These are phyloP conservation scores for Montipora cactus DNA, from an alignment of 64 coral and sea anemone species.

Conservation along the genomic window DNA sequence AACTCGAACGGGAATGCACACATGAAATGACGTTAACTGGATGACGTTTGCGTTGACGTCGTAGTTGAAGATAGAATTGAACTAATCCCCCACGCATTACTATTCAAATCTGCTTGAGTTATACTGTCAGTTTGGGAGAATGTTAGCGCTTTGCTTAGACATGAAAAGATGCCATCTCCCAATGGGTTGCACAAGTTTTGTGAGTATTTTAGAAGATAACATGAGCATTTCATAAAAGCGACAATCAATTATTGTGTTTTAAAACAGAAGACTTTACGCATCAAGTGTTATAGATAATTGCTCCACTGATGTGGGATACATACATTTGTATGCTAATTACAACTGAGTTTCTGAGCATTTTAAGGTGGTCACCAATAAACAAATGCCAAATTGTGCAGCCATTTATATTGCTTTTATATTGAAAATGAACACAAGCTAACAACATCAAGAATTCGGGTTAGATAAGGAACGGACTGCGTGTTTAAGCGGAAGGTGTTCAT, in stretches of 20 bases:
- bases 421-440: background rate
- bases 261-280: slow-evolving; percentile 1
- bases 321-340: slow-evolving; percentile 18
- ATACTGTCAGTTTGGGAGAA: background rate
- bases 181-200: background rate
- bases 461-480: background rate
- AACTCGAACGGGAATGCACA: no score
- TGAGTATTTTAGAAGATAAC: no score
- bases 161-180: background rate
- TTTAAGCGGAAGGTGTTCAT: background rate
- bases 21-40: no score
- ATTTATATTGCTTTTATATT: background rate
- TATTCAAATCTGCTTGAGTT: no score
- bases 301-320: background rate
- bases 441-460: background rate
- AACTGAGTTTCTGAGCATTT: background rate
- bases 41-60: no score
- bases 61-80: no score
- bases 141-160: background rate
- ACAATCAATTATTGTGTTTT: background rate
- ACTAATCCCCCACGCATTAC: no score
- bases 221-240: no score
- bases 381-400: background rate
- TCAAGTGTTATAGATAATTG: background rate
- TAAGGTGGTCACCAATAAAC: background rate